Base-by-base conservation (phyloP, 30 jellyfish, hydroid and myxozoan species). In the Nemopilema nomurai region DNA sequence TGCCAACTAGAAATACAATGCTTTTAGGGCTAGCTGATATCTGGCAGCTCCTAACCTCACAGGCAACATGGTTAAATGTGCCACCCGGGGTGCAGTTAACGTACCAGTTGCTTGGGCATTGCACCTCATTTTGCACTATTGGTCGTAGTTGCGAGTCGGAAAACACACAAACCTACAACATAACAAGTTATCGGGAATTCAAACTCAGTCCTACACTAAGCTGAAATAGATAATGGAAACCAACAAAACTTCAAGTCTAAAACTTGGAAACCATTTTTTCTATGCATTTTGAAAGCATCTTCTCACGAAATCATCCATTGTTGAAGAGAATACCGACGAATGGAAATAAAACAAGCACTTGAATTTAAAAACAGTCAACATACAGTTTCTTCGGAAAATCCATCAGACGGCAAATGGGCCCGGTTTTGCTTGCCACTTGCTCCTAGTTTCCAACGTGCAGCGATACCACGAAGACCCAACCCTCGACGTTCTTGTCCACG, bases 121-220 rank as follows among this genome's bases (percentile, higher is more conserved):
- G 32, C 3, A 69, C 79, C 62, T 69, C 52, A 7, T 23, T 18
- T 69, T 69, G 53, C 6, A 69, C 79, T 6, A 69, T 18, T 7
- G 79, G 79, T 18, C 79, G 64, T 4, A 69, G 52, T 29, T 69
- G 79, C 9, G 79, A 69, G 79, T 69, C 83, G 17, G 30, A 72
- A 72, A 29, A 72, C 6, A 72, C 24, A 24, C 16, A 69, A 1
- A 20, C 52, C 83, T 18, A 20, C 83, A 22, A 69, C 49, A 63
- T 19, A 63, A 13, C 27, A 63, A 24, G 4, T n/a, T 6, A 63
- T 19, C 29, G 18, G 30, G 7, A 6, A 19, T 63, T 63, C 29
- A 63, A n/a, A 1, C 73, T 6, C 7, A n/a, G 27, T 63, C 4
- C 18, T 63, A 1, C 18, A 1, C 20, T 19, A 6, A 3, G 7